Percentiles rank a stretch among this genome's conserved stretches.
Evolutionary conservation across 2,797 vertebrate species (phyloP).

Genomic region (Poliocrania exsul): DNA sequence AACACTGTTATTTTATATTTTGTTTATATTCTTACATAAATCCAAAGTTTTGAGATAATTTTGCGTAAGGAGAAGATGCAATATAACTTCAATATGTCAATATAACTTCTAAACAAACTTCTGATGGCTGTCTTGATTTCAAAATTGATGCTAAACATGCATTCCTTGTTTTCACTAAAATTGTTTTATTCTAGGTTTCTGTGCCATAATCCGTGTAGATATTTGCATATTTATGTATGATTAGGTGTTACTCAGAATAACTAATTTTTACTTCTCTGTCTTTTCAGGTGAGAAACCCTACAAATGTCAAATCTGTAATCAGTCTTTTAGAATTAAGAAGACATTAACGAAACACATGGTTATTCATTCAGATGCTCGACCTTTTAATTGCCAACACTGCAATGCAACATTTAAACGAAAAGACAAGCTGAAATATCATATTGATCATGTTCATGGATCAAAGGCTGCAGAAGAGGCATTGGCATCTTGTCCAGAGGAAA

Average conservation of each 20-base stretch:
- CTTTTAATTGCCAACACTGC: constrained; percentile 95
- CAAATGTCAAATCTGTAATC: constrained; percentile 93
- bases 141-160: neutral
- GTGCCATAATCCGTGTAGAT: neutral
- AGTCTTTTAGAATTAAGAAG: constrained; percentile 98
- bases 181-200: neutral
- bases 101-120: neutral
- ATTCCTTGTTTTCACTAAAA: neutral
- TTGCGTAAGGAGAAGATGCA: neutral
- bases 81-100: neutral
- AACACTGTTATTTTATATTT: neutral
- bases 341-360: constrained; percentile 98
- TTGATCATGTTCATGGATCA: constrained; percentile 92
- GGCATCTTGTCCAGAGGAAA: constrained; percentile 75
- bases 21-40: neutral
- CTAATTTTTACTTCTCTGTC: neutral
- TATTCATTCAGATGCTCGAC: constrained; percentile 95
- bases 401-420: constrained; percentile 96
- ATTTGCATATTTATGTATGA: neutral
- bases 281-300: constrained; percentile 94
- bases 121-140: neutral
- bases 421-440: constrained; percentile 97
- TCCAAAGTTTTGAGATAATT: neutral
- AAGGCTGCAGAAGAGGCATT: constrained; percentile 80
- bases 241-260: neutral